Conservation (phyloP, 2,113 vertebrate genomes). For the Nansenia antarctica region DNA sequence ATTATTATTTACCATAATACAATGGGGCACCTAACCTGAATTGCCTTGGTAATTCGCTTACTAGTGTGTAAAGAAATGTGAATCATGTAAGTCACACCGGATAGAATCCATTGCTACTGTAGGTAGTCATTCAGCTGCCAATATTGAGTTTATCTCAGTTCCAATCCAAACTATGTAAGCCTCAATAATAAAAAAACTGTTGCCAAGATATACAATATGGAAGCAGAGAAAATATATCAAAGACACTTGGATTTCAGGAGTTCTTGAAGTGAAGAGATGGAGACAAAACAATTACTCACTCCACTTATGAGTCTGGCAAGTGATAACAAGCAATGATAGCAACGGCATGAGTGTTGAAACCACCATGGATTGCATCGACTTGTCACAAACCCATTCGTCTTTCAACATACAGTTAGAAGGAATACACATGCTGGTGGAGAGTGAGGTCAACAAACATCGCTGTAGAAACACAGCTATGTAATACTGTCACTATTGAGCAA, state of each 20-base stretch:
- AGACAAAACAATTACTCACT: background rate
- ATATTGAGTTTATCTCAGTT: background rate
- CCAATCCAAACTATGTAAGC: conserved; percentile 4
- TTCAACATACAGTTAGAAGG: background rate
- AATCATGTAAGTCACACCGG: background rate
- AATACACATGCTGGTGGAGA: too few species aligned
- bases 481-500: too few species aligned
- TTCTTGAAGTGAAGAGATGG: conserved; percentile 24
- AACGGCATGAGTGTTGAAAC: background rate
- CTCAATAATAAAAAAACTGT: conserved; percentile 20
- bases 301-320: background rate
- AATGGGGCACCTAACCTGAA: background rate
- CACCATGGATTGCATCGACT: background rate
- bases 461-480: too few species aligned
- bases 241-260: background rate
- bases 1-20: conserved; percentile 6
- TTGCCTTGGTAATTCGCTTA: background rate
- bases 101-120: background rate
- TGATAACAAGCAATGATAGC: conserved; percentile 16
- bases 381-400: background rate
- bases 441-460: too few species aligned
- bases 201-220: background rate
- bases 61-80: conserved; percentile 14
- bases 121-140: conserved; percentile 6
- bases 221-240: conserved; percentile 6